A percentile compares a stretch with the other conserved stretches of the same genome.
Conservation (phyloP, 2,888 invertebrate species). For the Phyllotreta cruciferae region DNA sequence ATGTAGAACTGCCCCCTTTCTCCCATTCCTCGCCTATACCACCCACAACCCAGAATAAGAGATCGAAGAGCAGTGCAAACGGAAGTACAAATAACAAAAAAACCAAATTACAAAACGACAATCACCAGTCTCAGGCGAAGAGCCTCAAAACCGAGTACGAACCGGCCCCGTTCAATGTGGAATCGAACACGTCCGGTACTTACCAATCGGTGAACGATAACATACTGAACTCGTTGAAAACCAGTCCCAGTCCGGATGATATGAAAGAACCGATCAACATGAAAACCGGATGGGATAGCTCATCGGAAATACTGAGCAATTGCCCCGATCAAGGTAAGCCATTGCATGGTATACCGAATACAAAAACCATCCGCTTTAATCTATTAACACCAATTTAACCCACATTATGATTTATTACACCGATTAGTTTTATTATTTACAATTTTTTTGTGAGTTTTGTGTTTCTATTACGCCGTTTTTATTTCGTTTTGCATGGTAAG, state of each 20-base stretch:
- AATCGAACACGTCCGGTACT: slow-evolving; percentile 37
- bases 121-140: slow-evolving; percentile 2
- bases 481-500: slow-evolving; percentile 55
- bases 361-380: neutral
- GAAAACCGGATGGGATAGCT: slow-evolving; percentile 41
- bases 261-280: slow-evolving; percentile 39
- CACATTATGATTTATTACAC: too few relatives aligned
- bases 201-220: slow-evolving; percentile 19
- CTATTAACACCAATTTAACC: too few relatives aligned
- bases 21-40: slow-evolving; percentile 28
- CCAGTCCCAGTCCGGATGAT: slow-evolving; percentile 40
- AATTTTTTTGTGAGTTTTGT: slow-evolving; percentile 36
- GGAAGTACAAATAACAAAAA: slow-evolving; percentile 45
- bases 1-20: slow-evolving; percentile 46
- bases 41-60: slow-evolving; percentile 35
- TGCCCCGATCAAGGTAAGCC: slow-evolving; percentile 46
- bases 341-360: too few relatives aligned
- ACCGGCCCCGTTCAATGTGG: slow-evolving; percentile 40
- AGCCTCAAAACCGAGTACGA: slow-evolving; percentile 38
- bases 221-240: slow-evolving; percentile 24
- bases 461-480: slow-evolving; percentile 19
- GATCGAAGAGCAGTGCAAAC: slow-evolving; percentile 43
- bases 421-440: slow-evolving; percentile 27
- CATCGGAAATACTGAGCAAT: slow-evolving; percentile 37
- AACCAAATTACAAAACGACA: slow-evolving; percentile 39